Base-by-base conservation (phyloP, 2,888 invertebrate genomes). In the Acrobeloides nanus region DNA sequence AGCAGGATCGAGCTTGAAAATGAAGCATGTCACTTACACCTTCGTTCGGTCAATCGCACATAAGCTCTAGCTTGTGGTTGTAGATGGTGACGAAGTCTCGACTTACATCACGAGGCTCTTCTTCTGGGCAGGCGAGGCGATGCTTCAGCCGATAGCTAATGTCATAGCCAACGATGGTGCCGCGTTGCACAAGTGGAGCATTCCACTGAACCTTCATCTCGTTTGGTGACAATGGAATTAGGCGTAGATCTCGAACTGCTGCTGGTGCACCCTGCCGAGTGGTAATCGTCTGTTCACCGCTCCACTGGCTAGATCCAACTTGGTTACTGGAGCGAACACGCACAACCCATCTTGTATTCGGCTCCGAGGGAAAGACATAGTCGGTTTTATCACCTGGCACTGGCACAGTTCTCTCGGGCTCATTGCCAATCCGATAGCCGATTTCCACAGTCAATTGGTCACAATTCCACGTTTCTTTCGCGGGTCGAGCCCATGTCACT, bases 101-200 rank as follows among this genome's bases (percentile, higher is more conserved):
- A 34, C 65, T 66, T 23, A 69, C 72, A 38, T 74, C 72, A 17
- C 66, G 39, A 17, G 73, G 73, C 38, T 68, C 69, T 42, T 74
- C 73, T 33, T 74, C 67, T 6, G 72, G 70, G 55, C 73, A 73
- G 4, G 73, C 71, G 23, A 74, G 51, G n/a, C 73, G 64, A 40
- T 70, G 67, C 41, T 74, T 72, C 25, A 73, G 51, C 5, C 70
- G 53, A 51, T 72, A 73, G 40, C 64, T 67, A 57, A 73, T 70
- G 51, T 73, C 73, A 53, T 73, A 73, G 44, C 73, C 73, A 38
- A 72, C 70, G 35, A 73, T 69, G 21, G 61, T 61, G 40, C 73
- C 73, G 2, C 64, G 52, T 39, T 66, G 63, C 18, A 62, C 61
- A 5, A 60, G 44, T 15, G 73, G 73, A n/a, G 68, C 62, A 15